phyloP scores from a whole-genome alignment of 2,797 vertebrate species.

The Eurystomus glaucurus region DNA sequence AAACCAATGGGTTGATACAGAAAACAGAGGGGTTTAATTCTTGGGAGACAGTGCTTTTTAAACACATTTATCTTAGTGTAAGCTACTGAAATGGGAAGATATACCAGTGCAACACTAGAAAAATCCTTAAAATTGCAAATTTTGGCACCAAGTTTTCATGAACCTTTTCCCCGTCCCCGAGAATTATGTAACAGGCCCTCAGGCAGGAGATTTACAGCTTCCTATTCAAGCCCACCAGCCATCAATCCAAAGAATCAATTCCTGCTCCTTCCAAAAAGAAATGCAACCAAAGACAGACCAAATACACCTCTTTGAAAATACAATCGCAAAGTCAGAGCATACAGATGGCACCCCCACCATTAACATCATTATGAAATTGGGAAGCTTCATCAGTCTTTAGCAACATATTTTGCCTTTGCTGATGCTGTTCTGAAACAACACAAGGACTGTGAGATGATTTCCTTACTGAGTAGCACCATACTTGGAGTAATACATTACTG shows the following conservation, averaged over 20 bases:
- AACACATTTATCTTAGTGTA: not conserved
- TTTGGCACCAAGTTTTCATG: not conserved
- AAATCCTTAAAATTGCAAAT: constrained; percentile 2
- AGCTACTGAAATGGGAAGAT: not conserved
- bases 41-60: fast-evolving
- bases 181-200: not conserved
- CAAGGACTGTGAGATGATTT: constrained; percentile 39
- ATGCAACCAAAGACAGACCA: not conserved
- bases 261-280: not conserved
- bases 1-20: not conserved
- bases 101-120: not conserved
- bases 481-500: constrained; percentile 75
- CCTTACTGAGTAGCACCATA: constrained; percentile 48
- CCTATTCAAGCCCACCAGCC: not conserved
- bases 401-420: not conserved
- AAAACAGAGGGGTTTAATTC: not conserved
- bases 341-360: not conserved
- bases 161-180: not conserved
- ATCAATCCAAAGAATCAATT: constrained; percentile 49
- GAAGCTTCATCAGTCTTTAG: constrained; percentile 28
- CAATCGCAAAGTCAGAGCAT: not conserved
- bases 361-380: constrained; percentile 11
- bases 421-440: constrained; percentile 15
- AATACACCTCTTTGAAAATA: not conserved
- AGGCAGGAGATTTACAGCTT: not conserved